phyloP scores from a whole-genome alignment of 2,797 vertebrate genomes.

The Stomatorhinus walkeri region DNA sequence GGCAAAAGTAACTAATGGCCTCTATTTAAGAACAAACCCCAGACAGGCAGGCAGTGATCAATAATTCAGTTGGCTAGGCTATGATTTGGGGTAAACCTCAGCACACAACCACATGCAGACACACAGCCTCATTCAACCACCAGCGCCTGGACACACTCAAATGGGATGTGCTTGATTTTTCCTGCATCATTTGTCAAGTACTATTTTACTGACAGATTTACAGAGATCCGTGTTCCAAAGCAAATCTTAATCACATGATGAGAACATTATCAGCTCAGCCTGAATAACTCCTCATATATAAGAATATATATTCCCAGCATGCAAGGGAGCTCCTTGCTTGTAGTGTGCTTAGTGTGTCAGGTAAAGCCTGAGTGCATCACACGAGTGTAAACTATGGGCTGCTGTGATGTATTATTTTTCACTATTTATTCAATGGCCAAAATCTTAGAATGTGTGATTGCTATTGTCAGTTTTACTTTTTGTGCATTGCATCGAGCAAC shows the following conservation, averaged over 20 bases:
- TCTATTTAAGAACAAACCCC: conserved; percentile 57
- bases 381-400: not conserved
- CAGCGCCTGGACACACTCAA: not conserved
- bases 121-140: not conserved
- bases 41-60: conserved; percentile 58
- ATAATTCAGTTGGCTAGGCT: conserved; percentile 54
- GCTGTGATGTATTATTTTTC: not conserved
- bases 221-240: not conserved
- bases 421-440: not conserved
- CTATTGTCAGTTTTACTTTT: not conserved
- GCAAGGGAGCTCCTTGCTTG: not conserved
- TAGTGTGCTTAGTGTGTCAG: not conserved
- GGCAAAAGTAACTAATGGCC: conserved; percentile 49
- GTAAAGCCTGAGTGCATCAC: not conserved
- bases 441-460: not conserved
- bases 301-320: not conserved
- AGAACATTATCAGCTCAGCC: not conserved
- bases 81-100: conserved; percentile 41
- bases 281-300: not conserved
- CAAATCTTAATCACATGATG: not conserved
- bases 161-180: not conserved
- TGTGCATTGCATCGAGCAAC: conserved; percentile 40
- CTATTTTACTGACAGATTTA: not conserved
- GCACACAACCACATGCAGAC: not conserved
- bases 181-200: not conserved